phyloP scores from a whole-genome alignment of 2,888 invertebrate species.

The Mythimna pallens region DNA sequence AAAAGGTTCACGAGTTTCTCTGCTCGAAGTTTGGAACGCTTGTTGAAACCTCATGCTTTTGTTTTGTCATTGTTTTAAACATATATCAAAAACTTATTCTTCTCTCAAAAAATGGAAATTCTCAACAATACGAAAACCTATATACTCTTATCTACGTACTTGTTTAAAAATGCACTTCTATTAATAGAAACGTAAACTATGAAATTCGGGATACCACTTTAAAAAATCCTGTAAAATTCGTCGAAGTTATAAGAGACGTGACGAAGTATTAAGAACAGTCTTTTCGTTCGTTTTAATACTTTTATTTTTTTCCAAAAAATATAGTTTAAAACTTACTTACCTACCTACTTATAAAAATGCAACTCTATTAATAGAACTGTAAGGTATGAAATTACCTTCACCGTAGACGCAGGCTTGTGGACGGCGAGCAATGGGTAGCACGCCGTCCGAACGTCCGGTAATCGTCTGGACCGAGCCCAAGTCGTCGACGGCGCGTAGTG shows the following conservation, averaged over 20 bases:
- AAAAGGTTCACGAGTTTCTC: neutral
- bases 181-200: neutral
- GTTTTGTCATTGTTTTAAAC: constrained; percentile 26
- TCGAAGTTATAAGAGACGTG: constrained; percentile 29
- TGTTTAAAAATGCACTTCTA: neutral
- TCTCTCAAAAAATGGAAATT: neutral
- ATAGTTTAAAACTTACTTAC: no score
- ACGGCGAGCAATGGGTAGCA: no score
- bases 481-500: no score
- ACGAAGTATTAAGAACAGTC: no score
- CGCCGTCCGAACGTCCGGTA: no score
- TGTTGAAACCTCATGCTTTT: constrained; percentile 19
- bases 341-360: no score
- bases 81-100: constrained; percentile 15
- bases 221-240: neutral
- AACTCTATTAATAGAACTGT: no score
- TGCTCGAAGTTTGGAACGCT: constrained; percentile 14
- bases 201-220: neutral
- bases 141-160: neutral
- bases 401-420: no score
- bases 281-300: no score
- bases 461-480: no score
- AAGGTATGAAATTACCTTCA: no score
- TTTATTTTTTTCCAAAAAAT: no score
- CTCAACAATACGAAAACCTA: neutral